Conservation (phyloP, 2,888 invertebrate genomes). For the Chrysodeixis includens region DNA sequence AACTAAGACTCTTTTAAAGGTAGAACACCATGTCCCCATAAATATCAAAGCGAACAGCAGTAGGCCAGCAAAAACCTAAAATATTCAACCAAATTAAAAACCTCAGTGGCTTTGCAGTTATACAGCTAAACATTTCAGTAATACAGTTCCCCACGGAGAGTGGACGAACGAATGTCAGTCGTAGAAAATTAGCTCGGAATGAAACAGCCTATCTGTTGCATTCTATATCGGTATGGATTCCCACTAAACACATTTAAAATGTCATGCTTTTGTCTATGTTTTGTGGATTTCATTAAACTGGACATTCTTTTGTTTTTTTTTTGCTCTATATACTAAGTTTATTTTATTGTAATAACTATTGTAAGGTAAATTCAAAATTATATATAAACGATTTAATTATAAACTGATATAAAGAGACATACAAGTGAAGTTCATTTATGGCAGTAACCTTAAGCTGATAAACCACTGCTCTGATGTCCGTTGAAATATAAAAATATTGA, state of each 20-base stretch:
- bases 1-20: too few species aligned
- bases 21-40: background rate
- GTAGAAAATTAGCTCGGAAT: slow-evolving; percentile 33
- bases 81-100: background rate
- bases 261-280: background rate
- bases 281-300: background rate
- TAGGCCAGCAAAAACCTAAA: background rate
- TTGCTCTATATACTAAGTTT: background rate
- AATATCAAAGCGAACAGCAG: background rate
- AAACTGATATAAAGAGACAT: too few species aligned
- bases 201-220: slow-evolving; percentile 44
- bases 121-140: slow-evolving; percentile 29
- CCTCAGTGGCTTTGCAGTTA: background rate
- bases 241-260: slow-evolving; percentile 1
- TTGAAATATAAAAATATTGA: too few species aligned
- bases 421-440: too few species aligned
- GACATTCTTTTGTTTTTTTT: background rate
- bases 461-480: too few species aligned
- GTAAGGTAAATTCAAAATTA: too few species aligned
- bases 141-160: slow-evolving; percentile 25
- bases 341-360: too few species aligned
- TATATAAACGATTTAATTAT: too few species aligned
- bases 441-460: too few species aligned
- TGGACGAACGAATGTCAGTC: slow-evolving; percentile 25
- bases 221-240: slow-evolving; percentile 12